Evolutionary conservation across 1,140 invertebrate species (phyloP).

Genomic region (Drosophila orosa): DNA sequence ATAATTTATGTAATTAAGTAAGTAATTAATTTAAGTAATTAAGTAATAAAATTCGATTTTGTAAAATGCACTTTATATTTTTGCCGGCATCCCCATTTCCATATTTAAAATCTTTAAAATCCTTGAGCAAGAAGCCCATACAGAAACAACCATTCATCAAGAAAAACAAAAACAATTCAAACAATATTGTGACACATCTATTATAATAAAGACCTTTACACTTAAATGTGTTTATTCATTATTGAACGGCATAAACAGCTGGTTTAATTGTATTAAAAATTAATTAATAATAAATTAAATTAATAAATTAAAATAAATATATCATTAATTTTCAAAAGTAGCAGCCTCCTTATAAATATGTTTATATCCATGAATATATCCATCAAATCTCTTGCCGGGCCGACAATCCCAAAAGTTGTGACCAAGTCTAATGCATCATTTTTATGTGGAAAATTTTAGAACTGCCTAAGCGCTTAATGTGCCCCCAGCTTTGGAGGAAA

Average conservation of each 20-base stretch:
- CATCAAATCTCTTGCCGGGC: slow-evolving; percentile 28
- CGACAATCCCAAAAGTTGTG: slow-evolving; percentile 58
- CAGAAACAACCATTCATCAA: too few relatives aligned
- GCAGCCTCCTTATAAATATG: not conserved
- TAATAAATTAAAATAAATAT: too few relatives aligned
- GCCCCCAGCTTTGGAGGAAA: slow-evolving; percentile 33
- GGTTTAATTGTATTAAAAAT: too few relatives aligned
- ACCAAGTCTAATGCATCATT: slow-evolving; percentile 69
- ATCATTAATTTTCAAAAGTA: not conserved
- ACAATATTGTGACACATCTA: not conserved
- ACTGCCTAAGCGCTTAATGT: slow-evolving; percentile 67
- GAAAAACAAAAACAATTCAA: not conserved
- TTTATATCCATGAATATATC: slow-evolving; percentile 14
- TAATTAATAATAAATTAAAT: too few relatives aligned
- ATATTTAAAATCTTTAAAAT: too few relatives aligned
- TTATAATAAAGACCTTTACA: not conserved
- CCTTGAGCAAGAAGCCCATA: too few relatives aligned
- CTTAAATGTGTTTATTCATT: not conserved
- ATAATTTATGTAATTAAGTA: too few relatives aligned
- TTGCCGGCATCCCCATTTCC: too few relatives aligned
- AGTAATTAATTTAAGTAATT: too few relatives aligned
- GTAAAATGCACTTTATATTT: too few relatives aligned
- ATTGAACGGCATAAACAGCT: too few relatives aligned
- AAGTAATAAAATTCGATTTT: too few relatives aligned
- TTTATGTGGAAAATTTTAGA: slow-evolving; percentile 75